Conservation (phyloP, 2,113 vertebrate genomes). For the Hoplias malabaricus region DNA sequence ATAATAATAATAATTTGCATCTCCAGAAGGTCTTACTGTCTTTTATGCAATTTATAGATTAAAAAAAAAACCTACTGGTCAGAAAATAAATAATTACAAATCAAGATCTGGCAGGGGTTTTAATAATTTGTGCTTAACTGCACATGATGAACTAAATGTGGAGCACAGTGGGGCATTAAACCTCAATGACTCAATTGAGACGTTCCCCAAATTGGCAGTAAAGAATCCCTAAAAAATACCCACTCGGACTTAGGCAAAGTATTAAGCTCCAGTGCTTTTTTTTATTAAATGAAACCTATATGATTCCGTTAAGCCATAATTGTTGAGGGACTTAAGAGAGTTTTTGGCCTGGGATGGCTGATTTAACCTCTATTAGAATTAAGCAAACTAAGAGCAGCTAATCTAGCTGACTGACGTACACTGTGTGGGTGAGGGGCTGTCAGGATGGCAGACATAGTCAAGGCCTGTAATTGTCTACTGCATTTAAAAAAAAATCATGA, state of each 20-base stretch:
- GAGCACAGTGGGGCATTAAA: background rate
- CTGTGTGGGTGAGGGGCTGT: conserved; percentile 3
- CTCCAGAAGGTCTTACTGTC: too few species aligned
- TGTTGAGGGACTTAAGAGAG: conserved; percentile 13
- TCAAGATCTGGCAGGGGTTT: too few species aligned
- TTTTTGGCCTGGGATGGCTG: conserved; percentile 31
- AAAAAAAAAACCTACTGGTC: too few species aligned
- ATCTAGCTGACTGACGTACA: conserved; percentile 15
- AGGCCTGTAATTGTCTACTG: conserved; percentile 12
- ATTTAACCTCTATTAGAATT: conserved; percentile 33
- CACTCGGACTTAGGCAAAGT: background rate
- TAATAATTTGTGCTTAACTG: too few species aligned
- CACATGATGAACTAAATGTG: background rate
- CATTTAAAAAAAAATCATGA: background rate
- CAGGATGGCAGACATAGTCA: background rate
- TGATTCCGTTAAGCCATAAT: conserved; percentile 15
- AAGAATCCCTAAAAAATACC: background rate
- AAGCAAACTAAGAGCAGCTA: background rate
- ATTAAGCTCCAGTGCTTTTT: background rate
- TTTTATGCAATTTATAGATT: too few species aligned
- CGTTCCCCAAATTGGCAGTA: background rate
- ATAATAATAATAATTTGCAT: too few species aligned
- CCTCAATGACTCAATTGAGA: background rate
- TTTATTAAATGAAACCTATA: conserved; percentile 3
- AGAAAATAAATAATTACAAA: too few species aligned